Evolutionary conservation across 2,113 vertebrate genomes (phyloP), one percentile per base, ranked within the genome.

Genomic region (Pluvianellus socialis): DNA sequence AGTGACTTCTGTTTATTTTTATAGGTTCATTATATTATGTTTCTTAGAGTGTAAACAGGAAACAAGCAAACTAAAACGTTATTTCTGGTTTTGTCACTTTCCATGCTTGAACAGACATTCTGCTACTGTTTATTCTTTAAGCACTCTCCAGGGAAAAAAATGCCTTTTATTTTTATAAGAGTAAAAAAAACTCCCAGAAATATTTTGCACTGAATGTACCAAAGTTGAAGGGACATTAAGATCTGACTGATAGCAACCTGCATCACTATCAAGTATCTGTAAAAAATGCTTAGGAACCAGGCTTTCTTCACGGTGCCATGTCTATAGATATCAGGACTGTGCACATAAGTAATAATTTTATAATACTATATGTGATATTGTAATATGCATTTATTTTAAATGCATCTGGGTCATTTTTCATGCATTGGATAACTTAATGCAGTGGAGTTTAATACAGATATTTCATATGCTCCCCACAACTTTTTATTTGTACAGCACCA

Each of bases 131-230:
- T 92, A 97, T 97, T 97, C 96, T 98, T 96, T 96, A 96, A 98
- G 96, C 95, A 98, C 93, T 97, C 96, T 98, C 95, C 96, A 98
- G 97, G 96, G 94, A 94, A 87, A 91, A 96, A 98, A 98, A 97
- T 66, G 96, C 97, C 98, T 98, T 98, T 98, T 98, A 98, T 98
- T 98, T 98, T 98, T 98, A 92, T 98, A 98, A 98, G 94, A 96
- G 93, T 98, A 93, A 97, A 96, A 38, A 38, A 96, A 97, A 76
- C 91, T 96, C 97, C 98, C 97, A 14, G 4, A 97, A 97, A 95
- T 98, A 97, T 96, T 98, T 98, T 98, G 98, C 98, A 98, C 98
- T 98, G 97, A 98, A 98, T 97, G 98, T 98, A 98, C 98, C 98
- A 98, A 98, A 98, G 98, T 97, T 56, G 87, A 98, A 98, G 94